Base-by-base conservation (phyloP, 2,113 vertebrate species). In the Pseudorectes ferrugineus region DNA sequence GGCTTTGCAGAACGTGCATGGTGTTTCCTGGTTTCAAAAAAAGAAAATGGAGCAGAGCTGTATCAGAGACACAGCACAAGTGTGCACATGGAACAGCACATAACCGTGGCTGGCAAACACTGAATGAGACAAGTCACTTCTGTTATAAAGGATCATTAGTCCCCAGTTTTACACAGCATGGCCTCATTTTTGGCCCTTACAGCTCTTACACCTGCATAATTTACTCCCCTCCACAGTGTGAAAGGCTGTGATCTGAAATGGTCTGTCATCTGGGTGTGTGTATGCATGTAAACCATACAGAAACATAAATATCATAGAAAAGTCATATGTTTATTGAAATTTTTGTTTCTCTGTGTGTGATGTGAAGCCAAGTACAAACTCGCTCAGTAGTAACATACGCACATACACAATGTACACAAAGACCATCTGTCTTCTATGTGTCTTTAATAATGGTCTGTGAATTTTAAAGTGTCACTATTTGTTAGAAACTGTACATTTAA, bases 381-480 rank as follows among this genome's bases (percentile, higher is more conserved):
- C n/a, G 29, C 57, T 88, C 81, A 79, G 67, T 93, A 79, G 89
- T 97, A 88, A 91, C 92, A 96, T 72, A 52, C 11, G 26, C 81
- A 95, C 43, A 71, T 22, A 73, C 49, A 88, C 70, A 89, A 45
- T 45, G 33, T 42, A 49, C 43, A 42, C 31, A 49, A 42, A 55
- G 90, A 72, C 96, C 96, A 97, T 97, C 96, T 98, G 95, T 96
- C 92, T 85, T 85, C 79, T 88, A 20, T 95, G 84, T 94, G 87
- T 88, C 57, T 97, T 97, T 95, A 95, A 87, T 95, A 94, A 57
- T 7, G 75, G 81, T 87, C 95, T 91, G 74, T 95, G 95, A 85
- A 93, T 95, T 94, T 89, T 78, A 23, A 96, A 95, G 85, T 94
- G 87, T 92, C 88, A 67, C 45, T 89, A 79, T 95, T 94, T 92